phyloP scores from a whole-genome alignment of 2,113 vertebrate genomes.

The Channa argus region DNA sequence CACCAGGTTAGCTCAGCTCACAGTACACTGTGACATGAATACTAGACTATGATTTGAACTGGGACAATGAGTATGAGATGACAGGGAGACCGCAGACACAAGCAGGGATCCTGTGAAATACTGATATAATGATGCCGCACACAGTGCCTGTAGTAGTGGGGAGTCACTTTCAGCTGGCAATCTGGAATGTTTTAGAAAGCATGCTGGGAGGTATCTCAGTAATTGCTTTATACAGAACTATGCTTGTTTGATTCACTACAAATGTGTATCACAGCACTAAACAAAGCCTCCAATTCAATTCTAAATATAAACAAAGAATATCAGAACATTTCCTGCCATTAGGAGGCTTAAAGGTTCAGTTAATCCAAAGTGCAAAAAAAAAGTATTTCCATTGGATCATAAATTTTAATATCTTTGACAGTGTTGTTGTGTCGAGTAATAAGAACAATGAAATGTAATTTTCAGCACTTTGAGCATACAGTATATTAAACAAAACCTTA shows the following conservation, averaged over 20 bases:
- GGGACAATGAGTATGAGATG: conserved; percentile 34
- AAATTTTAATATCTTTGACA: background rate
- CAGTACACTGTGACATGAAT: conserved; percentile 48
- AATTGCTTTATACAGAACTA: conserved; percentile 38
- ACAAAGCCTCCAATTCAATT: background rate
- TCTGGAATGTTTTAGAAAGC: conserved; percentile 37
- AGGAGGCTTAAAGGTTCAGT: background rate
- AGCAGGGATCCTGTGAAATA: conserved; percentile 54
- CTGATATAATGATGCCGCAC: conserved; percentile 59
- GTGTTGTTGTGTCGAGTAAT: background rate
- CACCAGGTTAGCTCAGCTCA: conserved; percentile 73
- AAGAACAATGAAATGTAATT: background rate
- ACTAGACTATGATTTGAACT: conserved; percentile 51
- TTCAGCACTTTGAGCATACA: background rate
- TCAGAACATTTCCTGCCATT: conserved; percentile 1
- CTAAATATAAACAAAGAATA: background rate
- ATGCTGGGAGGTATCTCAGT: conserved; percentile 15
- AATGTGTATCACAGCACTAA: conserved; percentile 8
- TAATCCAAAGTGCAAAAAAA: background rate
- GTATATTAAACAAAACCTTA: background rate
- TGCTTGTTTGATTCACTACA: conserved; percentile 24
- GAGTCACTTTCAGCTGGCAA: conserved; percentile 26
- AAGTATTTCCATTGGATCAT: background rate
- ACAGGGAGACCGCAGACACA: conserved; percentile 44
- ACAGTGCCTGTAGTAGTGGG: conserved; percentile 26